Evolutionary conservation across 2,113 vertebrate species (phyloP), one percentile per base, ranked within the genome.

Genomic region (Marmota monax): DNA sequence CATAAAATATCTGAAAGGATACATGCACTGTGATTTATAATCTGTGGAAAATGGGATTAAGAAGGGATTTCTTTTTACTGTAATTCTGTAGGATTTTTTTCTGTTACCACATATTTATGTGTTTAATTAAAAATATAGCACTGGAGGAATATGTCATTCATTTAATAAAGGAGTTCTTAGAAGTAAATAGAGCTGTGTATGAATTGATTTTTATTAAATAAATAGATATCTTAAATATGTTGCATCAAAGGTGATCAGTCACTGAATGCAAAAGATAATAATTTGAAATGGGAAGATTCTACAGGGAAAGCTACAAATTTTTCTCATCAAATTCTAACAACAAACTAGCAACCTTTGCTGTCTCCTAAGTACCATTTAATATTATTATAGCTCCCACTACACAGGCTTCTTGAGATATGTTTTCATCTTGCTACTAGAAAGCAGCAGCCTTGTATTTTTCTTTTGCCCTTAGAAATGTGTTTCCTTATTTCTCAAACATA

Each of bases 151-250:
- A 63, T 78, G 9, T 32, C 34, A 48, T 95, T 70, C 3, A 56
- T 87, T 16, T 48, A 87, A 65, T 29, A 83, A 51, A 76, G 39
- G 45, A 20, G 29, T 83, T 93, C 29, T 13, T 77, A 34, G 22
- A 74, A 76, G 13, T 17, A 65, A 90, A 87, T 63, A 82, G 20
- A 56, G 14, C 3, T 84, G 18, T 5, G 34, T n/a, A 22, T 78
- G 63, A 74, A 76, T 96, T 92, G 56, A 87, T 92, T 84, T 58
- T 79, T 92, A 2, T 83, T 16, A 69, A 58, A 17, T 83, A 92
- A 83, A 69, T 48, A 69, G 39, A 20, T 61, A 51, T 70, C 61
- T 58, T 76, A 93, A 78, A 69, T 93, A 22, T 83, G 51, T 61
- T 87, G 4, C 10, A 72, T 84, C 53, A 29, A 53, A 3, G 7